Evolutionary conservation across 2,797 vertebrate species (phyloP), one percentile per base, ranked within the genome.

Genomic region (Ataeniobius toweri): DNA sequence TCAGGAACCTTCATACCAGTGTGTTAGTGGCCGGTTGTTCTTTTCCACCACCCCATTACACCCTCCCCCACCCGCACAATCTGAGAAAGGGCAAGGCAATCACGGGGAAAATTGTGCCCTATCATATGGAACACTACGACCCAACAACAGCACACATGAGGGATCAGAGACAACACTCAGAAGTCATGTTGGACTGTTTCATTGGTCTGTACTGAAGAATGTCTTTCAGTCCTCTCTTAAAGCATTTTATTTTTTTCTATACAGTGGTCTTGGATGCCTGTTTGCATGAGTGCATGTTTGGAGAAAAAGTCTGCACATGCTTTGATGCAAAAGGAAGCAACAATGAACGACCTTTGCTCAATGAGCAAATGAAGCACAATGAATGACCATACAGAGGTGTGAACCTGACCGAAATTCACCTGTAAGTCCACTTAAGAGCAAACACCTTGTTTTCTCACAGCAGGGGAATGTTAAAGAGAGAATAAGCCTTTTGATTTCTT

Each of bases 61-160:
- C 67, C 31, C 41, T 36, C 56, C 50, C 16, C 26, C 61, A 22
- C 5, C 13, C 5, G 10, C 59, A 76, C 80, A 73, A 87, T 85
- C 79, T 78, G 51, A 74, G 79, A 82, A 85, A 89, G 87, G 85
- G 31, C 81, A 90, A 86, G 85, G 65, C 83, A 85, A 85, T 91
- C 83, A 86, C 79, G 76, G 58, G 72, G 74, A 81, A 80, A 78
- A 28, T 74, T 20, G 80, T 59, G 87, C 81, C 83, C 83, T 12
- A 74, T 74, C 74, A 77, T 77, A 26, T 26, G 83, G 81, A 89
- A 81, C 73, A 61, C 41, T 78, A 76, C 72, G 72, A 24, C 8
- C 83, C 65, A 53, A 74, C 75, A 68, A 75, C 74, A 59, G 83
- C 76, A 55, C 67, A 79, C 70, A 78, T 65, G 18, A 75, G 2